phyloP scores from a whole-genome alignment of 2,888 invertebrate genomes.

The Nematopogon swammerdamellus region DNA sequence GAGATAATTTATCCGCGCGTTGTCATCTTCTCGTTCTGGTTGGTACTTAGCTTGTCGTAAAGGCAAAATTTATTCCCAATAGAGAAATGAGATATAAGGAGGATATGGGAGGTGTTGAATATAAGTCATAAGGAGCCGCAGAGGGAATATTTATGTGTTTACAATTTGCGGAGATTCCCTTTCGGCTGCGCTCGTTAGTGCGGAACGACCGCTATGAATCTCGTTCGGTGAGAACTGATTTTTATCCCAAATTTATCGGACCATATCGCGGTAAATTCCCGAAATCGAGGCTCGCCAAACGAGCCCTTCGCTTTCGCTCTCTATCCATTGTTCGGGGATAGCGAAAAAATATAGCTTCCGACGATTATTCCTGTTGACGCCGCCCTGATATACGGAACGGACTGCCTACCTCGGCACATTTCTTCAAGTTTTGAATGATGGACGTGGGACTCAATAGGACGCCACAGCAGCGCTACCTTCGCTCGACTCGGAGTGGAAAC shows the following conservation, averaged over 20 bases:
- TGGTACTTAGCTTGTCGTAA: too few relatives aligned
- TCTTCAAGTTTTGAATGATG: too few relatives aligned
- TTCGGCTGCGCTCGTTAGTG: background rate
- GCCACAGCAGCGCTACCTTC: too few relatives aligned
- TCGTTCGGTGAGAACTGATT: background rate
- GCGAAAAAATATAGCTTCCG: too few relatives aligned
- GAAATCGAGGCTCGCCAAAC: background rate
- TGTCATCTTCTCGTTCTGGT: too few relatives aligned
- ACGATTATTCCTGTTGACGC: too few relatives aligned
- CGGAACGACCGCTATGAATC: background rate
- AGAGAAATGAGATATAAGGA: background rate
- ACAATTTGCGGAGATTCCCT: background rate
- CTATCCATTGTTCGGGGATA: too few relatives aligned
- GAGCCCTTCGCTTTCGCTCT: background rate
- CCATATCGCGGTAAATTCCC: background rate
- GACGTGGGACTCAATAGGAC: too few relatives aligned
- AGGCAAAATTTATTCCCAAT: background rate
- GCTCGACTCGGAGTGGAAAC: too few relatives aligned
- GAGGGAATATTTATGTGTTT: background rate
- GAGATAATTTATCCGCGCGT: too few relatives aligned
- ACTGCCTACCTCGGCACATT: too few relatives aligned
- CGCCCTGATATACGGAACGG: too few relatives aligned
- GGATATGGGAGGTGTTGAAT: background rate
- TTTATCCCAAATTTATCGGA: background rate
- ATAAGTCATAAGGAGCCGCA: background rate